Percentiles rank a stretch among this genome's conserved stretches.
These are phyloP conservation scores for Acrocephalus scirpaceus DNA, from an alignment of 2,797 vertebrate species.

Conservation along the genomic window DNA sequence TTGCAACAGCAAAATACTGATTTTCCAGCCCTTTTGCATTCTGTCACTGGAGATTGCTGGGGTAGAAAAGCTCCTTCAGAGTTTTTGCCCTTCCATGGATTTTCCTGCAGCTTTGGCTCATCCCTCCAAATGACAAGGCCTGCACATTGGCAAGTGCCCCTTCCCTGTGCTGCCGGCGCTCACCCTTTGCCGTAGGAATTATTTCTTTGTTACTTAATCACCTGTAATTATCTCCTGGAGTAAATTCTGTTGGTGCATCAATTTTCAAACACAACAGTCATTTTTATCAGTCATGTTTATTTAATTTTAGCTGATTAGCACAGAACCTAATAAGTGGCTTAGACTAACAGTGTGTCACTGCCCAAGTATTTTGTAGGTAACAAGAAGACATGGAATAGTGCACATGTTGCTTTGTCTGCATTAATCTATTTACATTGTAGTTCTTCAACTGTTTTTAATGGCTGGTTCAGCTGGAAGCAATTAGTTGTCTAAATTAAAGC, in stretches of 20 bases:
- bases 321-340: slow-evolving; percentile 66
- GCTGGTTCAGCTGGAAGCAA: slow-evolving; percentile 67
- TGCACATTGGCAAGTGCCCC: not conserved
- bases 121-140: not conserved
- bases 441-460: slow-evolving; percentile 70
- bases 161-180: not conserved
- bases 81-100: not conserved
- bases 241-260: slow-evolving; percentile 62
- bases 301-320: slow-evolving; percentile 70
- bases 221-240: slow-evolving; percentile 59
- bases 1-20: not conserved
- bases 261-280: slow-evolving; percentile 66
- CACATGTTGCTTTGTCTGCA: slow-evolving; percentile 72
- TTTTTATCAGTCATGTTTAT: slow-evolving; percentile 64
- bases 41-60: not conserved
- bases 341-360: slow-evolving; percentile 67
- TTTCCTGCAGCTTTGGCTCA: not conserved
- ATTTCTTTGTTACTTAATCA: slow-evolving; percentile 48
- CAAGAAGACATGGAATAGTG: slow-evolving; percentile 41
- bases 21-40: not conserved
- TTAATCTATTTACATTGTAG: slow-evolving; percentile 71
- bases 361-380: slow-evolving; percentile 61
- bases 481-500: slow-evolving; percentile 69
- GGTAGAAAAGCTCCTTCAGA: not conserved
- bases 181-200: not conserved